Conservation (phyloP, 2,888 invertebrate genomes). For the Beris chalybata region DNA sequence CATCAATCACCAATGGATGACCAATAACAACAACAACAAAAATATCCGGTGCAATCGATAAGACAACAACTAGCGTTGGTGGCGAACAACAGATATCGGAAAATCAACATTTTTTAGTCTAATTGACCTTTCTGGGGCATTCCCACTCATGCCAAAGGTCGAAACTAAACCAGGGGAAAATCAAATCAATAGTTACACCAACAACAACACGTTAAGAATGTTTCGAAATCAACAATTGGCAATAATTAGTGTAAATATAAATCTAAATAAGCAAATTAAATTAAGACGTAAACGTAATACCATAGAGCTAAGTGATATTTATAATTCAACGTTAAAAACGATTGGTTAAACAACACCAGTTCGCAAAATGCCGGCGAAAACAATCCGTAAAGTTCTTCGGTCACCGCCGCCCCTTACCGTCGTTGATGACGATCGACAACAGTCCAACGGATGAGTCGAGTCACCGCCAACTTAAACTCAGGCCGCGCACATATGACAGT, state of each 20-base stretch:
- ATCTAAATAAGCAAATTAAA: slow-evolving; percentile 38
- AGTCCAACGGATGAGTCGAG: slow-evolving; percentile 8
- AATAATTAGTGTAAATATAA: slow-evolving; percentile 26
- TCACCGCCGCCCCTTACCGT: slow-evolving; percentile 48
- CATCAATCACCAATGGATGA: slow-evolving; percentile 45
- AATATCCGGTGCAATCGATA: neutral
- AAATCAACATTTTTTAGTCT: slow-evolving; percentile 63
- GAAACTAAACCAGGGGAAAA: slow-evolving; percentile 44
- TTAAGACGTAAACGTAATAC: slow-evolving; percentile 42
- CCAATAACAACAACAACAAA: slow-evolving; percentile 56
- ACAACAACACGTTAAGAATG: slow-evolving; percentile 18
- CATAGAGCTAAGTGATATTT: slow-evolving; percentile 42
- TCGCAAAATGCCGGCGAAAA: neutral
- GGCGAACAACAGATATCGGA: slow-evolving; percentile 2
- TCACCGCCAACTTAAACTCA: no score
- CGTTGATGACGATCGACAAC: no score
- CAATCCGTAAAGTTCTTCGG: slow-evolving; percentile 52
- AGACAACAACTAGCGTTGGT: neutral
- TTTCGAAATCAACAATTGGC: slow-evolving; percentile 33
- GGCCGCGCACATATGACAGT: no score
- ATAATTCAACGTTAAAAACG: slow-evolving; percentile 43
- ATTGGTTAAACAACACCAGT: slow-evolving; percentile 46
- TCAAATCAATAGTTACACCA: slow-evolving; percentile 9
- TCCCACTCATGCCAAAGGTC: slow-evolving; percentile 67
- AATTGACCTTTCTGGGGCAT: slow-evolving; percentile 64